phyloP scores from a whole-genome alignment of 2,113 vertebrate species.

The Gila orcuttii region DNA sequence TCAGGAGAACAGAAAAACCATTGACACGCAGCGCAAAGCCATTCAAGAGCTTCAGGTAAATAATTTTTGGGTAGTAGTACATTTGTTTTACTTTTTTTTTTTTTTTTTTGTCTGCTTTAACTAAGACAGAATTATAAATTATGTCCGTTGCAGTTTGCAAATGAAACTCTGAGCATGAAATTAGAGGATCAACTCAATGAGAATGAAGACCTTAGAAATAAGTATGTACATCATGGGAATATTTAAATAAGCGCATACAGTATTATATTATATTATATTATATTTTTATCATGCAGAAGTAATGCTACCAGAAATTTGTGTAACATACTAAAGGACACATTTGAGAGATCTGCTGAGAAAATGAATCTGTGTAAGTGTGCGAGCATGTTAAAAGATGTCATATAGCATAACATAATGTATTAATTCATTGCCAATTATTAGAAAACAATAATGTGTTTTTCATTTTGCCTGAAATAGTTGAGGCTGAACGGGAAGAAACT shows the following conservation, averaged over 20 bases:
- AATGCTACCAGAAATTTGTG: constrained; percentile 86
- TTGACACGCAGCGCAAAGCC: constrained; percentile 88
- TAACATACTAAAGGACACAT: constrained; percentile 88
- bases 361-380: constrained; percentile 85
- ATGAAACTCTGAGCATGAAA: constrained; percentile 89
- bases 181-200: constrained; percentile 89
- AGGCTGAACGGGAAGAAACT: constrained; percentile 90
- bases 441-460: background rate
- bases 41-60: constrained; percentile 92
- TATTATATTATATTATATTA: background rate
- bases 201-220: constrained; percentile 89
- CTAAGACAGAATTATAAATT: background rate
- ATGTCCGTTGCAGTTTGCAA: constrained; percentile 83
- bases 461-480: constrained; percentile 76
- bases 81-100: background rate
- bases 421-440: background rate
- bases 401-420: background rate
- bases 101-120: background rate
- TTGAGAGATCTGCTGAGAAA: constrained; percentile 84
- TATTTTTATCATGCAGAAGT: constrained; percentile 72
- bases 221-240: constrained; percentile 74
- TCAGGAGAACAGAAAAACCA: constrained; percentile 85
- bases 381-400: background rate
- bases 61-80: background rate
- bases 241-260: background rate